These are phyloP conservation scores for Anguilla anguilla DNA, from an alignment of 2,797 vertebrate genomes.

Conservation along the genomic window DNA sequence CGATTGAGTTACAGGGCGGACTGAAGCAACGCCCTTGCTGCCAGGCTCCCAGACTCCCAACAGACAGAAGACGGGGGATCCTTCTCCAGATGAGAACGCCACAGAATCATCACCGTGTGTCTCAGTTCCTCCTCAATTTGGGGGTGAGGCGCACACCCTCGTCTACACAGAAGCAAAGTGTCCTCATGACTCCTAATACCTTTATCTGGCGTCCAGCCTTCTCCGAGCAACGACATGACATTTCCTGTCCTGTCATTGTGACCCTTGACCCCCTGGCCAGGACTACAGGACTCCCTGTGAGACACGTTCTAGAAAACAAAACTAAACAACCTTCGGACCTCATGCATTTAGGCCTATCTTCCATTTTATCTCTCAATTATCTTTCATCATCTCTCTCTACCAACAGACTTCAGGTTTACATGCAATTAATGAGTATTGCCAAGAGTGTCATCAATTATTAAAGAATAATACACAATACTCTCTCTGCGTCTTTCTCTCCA, in stretches of 20 bases:
- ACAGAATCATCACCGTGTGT: background rate
- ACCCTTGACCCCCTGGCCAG: background rate
- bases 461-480: background rate
- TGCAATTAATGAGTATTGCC: background rate
- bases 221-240: background rate
- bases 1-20: slow-evolving; percentile 4
- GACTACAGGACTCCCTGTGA: background rate
- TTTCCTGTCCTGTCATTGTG: background rate
- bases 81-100: background rate
- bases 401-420: background rate
- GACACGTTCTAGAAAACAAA: background rate
- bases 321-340: background rate
- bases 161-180: background rate
- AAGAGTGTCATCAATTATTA: background rate
- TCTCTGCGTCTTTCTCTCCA: background rate
- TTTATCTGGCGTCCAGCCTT: background rate
- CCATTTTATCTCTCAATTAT: background rate
- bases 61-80: background rate
- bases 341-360: too few species aligned
- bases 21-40: background rate
- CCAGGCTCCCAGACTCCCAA: background rate
- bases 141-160: background rate
- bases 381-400: background rate
- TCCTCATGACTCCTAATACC: background rate
- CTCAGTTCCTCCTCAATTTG: background rate